Evolutionary conservation across 2,113 vertebrate species (phyloP).

Genomic region (Anolis carolinensis): DNA sequence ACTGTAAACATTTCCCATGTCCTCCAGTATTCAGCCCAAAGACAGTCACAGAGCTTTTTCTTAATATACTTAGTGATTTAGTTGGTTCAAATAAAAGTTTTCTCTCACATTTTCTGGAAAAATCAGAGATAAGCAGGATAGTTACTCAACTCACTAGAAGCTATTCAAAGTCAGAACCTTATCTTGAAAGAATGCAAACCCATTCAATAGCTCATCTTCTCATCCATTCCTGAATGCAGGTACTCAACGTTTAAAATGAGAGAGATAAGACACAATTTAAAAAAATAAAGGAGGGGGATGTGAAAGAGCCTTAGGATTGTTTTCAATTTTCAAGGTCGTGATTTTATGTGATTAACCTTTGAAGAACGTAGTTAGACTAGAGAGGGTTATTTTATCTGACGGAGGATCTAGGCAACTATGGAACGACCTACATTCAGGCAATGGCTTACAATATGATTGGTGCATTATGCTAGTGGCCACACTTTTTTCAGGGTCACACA

Average conservation of each 20-base stretch:
- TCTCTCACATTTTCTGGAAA: neutral
- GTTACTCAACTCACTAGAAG: neutral
- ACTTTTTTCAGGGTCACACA: no score
- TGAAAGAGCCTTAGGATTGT: slow-evolving; percentile 13
- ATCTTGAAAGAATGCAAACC: slow-evolving; percentile 9
- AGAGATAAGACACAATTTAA: slow-evolving; percentile 25
- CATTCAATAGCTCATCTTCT: neutral
- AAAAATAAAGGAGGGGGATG: slow-evolving; percentile 20
- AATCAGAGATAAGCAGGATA: neutral
- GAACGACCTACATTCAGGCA: neutral
- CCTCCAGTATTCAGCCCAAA: neutral
- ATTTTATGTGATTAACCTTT: slow-evolving; percentile 43
- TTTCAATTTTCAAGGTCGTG: slow-evolving; percentile 58
- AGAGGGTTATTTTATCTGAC: slow-evolving; percentile 36
- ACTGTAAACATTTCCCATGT: neutral
- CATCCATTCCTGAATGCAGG: neutral
- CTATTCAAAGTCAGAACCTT: neutral
- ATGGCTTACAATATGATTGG: no score
- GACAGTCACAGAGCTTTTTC: neutral
- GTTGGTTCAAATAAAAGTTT: neutral
- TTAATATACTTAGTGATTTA: neutral
- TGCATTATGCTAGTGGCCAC: no score
- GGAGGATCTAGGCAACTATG: slow-evolving; percentile 34
- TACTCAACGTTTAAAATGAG: slow-evolving; percentile 4
- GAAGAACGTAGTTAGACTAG: slow-evolving; percentile 36